These are phyloP conservation scores for Amblyjoppa fuscipennis DNA, from an alignment of 2,888 invertebrate species.

Conservation along the genomic window DNA sequence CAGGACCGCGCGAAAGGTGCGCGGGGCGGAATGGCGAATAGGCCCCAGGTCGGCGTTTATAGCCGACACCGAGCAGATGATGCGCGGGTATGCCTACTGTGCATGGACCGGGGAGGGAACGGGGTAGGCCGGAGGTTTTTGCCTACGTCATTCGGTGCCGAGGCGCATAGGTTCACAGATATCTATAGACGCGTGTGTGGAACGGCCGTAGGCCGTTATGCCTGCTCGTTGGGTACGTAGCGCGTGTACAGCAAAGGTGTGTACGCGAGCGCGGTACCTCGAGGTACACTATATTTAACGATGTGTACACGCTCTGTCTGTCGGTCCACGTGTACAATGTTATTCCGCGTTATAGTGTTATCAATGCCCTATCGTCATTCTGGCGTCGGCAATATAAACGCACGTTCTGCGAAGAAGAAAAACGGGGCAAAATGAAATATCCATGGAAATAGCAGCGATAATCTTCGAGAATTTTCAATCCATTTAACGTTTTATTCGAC, in stretches of 20 bases:
- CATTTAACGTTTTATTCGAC: background rate
- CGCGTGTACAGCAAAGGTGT: constrained; percentile 54
- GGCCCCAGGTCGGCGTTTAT: constrained; percentile 14
- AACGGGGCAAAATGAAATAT: background rate
- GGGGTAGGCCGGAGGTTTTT: constrained; percentile 59
- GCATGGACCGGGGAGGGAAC: constrained; percentile 48
- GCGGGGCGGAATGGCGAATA: constrained; percentile 24
- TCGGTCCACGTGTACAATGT: constrained; percentile 59
- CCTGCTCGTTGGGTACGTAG: constrained; percentile 45
- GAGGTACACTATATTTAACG: constrained; percentile 50
- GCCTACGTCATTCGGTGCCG: constrained; percentile 64
- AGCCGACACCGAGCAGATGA: constrained; percentile 31
- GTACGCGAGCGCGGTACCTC: constrained; percentile 47
- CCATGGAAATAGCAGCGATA: background rate
- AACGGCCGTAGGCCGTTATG: background rate
- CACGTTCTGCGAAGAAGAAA: background rate
- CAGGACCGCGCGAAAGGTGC: constrained; percentile 48
- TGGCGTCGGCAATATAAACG: constrained; percentile 11
- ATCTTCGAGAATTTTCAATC: background rate
- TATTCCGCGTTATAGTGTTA: constrained; percentile 41
- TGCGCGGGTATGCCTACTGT: constrained; percentile 30
- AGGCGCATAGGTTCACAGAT: constrained; percentile 26
- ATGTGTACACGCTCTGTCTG: constrained; percentile 58
- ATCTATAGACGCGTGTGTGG: constrained; percentile 10
- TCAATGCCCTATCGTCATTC: constrained; percentile 39